phyloP scores from a whole-genome alignment of 2,797 vertebrate species.

The Enteromius mattozi region DNA sequence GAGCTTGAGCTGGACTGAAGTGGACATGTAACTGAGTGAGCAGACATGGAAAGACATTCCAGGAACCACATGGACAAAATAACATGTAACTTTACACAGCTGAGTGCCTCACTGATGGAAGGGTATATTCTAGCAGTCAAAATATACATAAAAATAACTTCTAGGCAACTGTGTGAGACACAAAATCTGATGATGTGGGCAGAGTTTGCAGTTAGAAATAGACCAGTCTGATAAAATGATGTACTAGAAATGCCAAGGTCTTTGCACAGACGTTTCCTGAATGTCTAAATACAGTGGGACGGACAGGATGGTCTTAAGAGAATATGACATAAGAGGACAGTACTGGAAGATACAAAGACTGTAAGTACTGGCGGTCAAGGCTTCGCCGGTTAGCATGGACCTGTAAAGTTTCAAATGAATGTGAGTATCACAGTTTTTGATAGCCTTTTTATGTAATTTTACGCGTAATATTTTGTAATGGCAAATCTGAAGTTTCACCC shows the following conservation, averaged over 20 bases:
- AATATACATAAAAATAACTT: conserved; percentile 25
- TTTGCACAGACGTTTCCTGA: conserved; percentile 38
- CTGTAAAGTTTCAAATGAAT: neutral
- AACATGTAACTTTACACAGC: conserved; percentile 18
- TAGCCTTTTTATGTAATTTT: neutral
- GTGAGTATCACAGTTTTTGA: too few species aligned
- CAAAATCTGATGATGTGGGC: conserved; percentile 38
- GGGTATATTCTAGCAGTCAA: conserved; percentile 20
- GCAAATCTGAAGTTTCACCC: neutral
- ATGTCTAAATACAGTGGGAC: conserved; percentile 13
- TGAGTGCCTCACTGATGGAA: conserved; percentile 32
- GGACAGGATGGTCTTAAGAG: neutral
- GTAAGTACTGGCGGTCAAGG: neutral
- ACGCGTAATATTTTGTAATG: neutral
- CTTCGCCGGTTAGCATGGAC: neutral
- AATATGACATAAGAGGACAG: neutral
- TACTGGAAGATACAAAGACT: neutral
- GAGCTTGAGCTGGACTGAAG: conserved; percentile 25
- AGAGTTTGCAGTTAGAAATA: conserved; percentile 29
- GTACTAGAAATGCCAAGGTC: conserved; percentile 26
- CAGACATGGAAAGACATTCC: conserved; percentile 34
- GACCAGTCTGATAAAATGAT: conserved; percentile 45
- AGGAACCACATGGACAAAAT: conserved; percentile 34
- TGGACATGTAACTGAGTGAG: conserved; percentile 14
- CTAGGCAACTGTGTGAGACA: conserved; percentile 23